Percentiles rank a stretch among this genome's conserved stretches.
These are phyloP conservation scores for Yponomeuta cagnagella DNA, from an alignment of 2,888 invertebrate genomes.

Conservation along the genomic window DNA sequence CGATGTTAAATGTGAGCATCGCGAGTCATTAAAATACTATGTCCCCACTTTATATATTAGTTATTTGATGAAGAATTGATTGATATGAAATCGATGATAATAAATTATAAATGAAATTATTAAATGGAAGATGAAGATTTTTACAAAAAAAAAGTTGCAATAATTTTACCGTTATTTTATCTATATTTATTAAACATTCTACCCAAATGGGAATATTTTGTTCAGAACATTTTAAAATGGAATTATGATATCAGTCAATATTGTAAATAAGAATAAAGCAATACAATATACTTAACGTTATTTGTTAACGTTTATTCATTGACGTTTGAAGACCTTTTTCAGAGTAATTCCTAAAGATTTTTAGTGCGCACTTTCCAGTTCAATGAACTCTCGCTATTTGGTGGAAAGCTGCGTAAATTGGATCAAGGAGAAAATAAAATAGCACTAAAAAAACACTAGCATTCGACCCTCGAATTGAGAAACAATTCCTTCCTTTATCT, in stretches of 20 bases:
- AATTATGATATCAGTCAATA: constrained; percentile 5
- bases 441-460: too few relatives aligned
- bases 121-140: background rate
- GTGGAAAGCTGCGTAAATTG: background rate
- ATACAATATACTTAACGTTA: constrained; percentile 20
- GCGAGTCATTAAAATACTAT: constrained; percentile 25
- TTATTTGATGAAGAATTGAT: constrained; percentile 29
- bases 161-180: background rate
- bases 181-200: constrained; percentile 1
- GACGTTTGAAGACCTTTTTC: background rate
- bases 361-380: background rate
- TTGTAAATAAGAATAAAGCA: constrained; percentile 25
- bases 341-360: background rate
- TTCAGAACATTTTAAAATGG: background rate
- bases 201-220: background rate
- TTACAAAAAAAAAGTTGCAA: constrained; percentile 9
- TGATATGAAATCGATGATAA: constrained; percentile 27
- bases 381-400: background rate
- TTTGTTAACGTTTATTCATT: background rate
- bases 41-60: constrained; percentile 29
- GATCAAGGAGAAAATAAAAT: background rate
- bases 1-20: constrained; percentile 20
- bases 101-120: background rate
- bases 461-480: too few relatives aligned
- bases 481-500: too few relatives aligned